Conservation (phyloP, 2,888 invertebrate genomes). For the Oscheius myriophilus region DNA sequence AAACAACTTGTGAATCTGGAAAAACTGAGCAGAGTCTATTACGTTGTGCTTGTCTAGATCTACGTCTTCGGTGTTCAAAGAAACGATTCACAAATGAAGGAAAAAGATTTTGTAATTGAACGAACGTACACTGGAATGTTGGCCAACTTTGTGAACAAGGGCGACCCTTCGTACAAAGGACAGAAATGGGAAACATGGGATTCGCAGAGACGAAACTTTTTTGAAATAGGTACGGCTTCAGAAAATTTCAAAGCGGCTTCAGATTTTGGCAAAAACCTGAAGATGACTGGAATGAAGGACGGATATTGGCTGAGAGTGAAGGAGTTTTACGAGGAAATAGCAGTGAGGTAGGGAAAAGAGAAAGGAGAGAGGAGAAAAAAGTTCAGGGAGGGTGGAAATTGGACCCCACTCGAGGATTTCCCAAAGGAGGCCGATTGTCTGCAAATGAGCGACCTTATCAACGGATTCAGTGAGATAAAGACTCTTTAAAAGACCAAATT, state of each 20-base stretch:
- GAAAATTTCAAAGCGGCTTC: neutral
- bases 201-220: constrained; percentile 31
- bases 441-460: constrained; percentile 7
- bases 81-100: constrained; percentile 13
- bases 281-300: constrained; percentile 36
- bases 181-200: constrained; percentile 37
- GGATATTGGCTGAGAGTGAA: constrained; percentile 32
- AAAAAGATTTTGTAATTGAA: constrained; percentile 43
- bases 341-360: constrained; percentile 8
- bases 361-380: neutral
- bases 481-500: neutral
- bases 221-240: constrained; percentile 37
- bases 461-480: neutral
- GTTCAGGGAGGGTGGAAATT: neutral
- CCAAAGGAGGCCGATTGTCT: constrained; percentile 5
- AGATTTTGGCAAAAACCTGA: constrained; percentile 41
- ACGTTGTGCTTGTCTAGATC: constrained; percentile 28
- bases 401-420: neutral
- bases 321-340: constrained; percentile 31
- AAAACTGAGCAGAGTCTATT: neutral
- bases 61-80: constrained; percentile 47
- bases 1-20: neutral
- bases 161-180: constrained; percentile 31
- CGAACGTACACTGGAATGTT: constrained; percentile 38
- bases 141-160: constrained; percentile 40